Evolutionary conservation across 2,113 vertebrate species (phyloP), one percentile per base, ranked within the genome.

Genomic region (Sturnira hondurensis): DNA sequence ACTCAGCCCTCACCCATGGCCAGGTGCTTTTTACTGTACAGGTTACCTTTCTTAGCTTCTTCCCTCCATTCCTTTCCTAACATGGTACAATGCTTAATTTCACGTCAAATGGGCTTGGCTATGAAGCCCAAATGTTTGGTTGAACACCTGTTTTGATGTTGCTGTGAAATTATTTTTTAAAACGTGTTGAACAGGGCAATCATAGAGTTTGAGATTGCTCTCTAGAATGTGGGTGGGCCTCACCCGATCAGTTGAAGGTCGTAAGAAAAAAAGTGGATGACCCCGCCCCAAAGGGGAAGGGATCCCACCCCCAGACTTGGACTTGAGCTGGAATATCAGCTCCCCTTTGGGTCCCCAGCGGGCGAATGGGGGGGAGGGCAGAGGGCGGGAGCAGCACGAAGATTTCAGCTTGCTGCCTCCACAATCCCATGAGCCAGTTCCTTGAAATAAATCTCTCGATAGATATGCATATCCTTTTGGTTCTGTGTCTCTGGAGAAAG

Each of bases 21-120:
- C 31, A 26, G 16, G 3, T 5, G 2, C 7, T 33, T 19, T 15
- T 56, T 45, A 63, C 80, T 16, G 7, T 33, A 47, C 0, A 38
- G 31, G 12, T 24, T 4, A n/a, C 28, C 24, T 58, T 38, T 24
- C 45, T 87, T 22, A 15, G 33, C 71, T 19, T 43, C 22, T 50
- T 65, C 4, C 8, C n/a, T 83, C n/a, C 16, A 13, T 28, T 36
- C 26, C 19, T 63, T 68, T 61, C 24, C 7, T 0, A 86, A 36
- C 13, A 31, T 9, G 26, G 11, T 45, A 0, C 33, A 33, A 41
- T 10, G 22, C 28, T 13, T 45, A 33, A 33, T 33, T 71, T n/a
- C 16, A 26, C 56, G 43, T 45, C 54, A 17, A 5, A 1, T 9
- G 4, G 15, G 41, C 47, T 78, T 43, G 7, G 13, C 0, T 16